A percentile compares a stretch with the other conserved stretches of the same genome.
Evolutionary conservation across 2,113 vertebrate species (phyloP).

Genomic region (Oriolus oriolus): DNA sequence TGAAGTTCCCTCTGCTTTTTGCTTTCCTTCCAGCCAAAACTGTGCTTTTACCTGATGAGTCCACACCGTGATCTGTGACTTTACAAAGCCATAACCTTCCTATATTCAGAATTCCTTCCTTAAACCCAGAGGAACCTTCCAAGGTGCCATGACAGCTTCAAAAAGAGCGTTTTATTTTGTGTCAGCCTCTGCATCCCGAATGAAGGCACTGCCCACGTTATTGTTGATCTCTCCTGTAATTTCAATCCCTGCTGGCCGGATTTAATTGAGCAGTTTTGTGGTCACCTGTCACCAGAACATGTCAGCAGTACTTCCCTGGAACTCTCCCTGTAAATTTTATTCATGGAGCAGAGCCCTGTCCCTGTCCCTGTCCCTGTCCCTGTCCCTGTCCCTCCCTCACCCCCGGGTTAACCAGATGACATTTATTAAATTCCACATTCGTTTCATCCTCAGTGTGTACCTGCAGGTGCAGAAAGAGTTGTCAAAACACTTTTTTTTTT

Average conservation of each 20-base stretch:
- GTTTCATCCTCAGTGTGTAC: not conserved
- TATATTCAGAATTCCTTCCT: not conserved
- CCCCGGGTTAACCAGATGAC: not conserved
- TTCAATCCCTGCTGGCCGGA: not conserved
- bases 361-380: not conserved
- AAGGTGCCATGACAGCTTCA: rapidly evolving
- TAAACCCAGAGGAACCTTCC: not conserved
- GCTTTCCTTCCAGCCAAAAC: not conserved
- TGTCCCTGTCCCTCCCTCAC: not conserved
- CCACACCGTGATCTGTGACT: not conserved
- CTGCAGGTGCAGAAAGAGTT: not conserved
- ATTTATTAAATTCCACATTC: not conserved
- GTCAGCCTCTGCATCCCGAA: not conserved
- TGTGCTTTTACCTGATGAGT: not conserved
- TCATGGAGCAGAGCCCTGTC: not conserved
- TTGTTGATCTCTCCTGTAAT: not conserved
- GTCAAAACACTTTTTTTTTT: not conserved
- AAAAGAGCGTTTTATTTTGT: not conserved
- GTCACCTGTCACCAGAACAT: not conserved
- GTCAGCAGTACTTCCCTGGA: not conserved
- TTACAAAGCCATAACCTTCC: not conserved
- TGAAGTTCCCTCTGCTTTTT: not conserved
- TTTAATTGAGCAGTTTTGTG: not conserved
- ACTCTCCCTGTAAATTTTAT: not conserved
- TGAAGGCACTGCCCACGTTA: not conserved